Conservation (phyloP, 2,113 vertebrate genomes). For the Colossoma macropomum region DNA sequence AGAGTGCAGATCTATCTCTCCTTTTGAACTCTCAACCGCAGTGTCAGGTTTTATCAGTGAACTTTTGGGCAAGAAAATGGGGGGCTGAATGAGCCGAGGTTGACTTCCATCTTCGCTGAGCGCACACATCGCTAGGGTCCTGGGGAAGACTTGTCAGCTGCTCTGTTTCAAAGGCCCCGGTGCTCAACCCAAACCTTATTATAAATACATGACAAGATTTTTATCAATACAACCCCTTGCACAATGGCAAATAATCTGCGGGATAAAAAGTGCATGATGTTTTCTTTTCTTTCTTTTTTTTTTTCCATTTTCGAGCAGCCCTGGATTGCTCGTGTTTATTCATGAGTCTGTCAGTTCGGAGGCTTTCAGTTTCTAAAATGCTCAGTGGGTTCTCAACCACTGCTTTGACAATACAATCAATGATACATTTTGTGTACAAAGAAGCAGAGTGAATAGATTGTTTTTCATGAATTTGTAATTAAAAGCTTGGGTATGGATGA, state of each 20-base stretch:
- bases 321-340: slow-evolving; percentile 57
- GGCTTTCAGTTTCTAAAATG: slow-evolving; percentile 40
- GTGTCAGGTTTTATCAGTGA: slow-evolving; percentile 73
- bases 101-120: slow-evolving; percentile 37
- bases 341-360: slow-evolving; percentile 53
- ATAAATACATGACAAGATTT: slow-evolving; percentile 48
- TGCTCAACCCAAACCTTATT: slow-evolving; percentile 32
- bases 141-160: slow-evolving; percentile 23
- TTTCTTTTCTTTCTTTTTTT: slow-evolving; percentile 30
- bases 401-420: slow-evolving; percentile 55
- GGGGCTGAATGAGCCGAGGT: slow-evolving; percentile 54
- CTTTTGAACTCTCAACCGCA: slow-evolving; percentile 69
- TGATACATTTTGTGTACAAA: slow-evolving; percentile 48
- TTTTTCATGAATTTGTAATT: slow-evolving; percentile 25
- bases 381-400: slow-evolving; percentile 25
- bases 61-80: slow-evolving; percentile 68
- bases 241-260: slow-evolving; percentile 44
- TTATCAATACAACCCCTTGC: slow-evolving; percentile 24
- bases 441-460: background rate
- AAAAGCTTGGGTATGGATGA: slow-evolving; percentile 30
- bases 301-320: slow-evolving; percentile 42
- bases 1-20: slow-evolving; percentile 73
- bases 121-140: slow-evolving; percentile 1
- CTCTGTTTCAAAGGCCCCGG: background rate
- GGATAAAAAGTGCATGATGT: slow-evolving; percentile 43